Conservation (phyloP, 1,140 invertebrate genomes). For the Chlorops oryzae region DNA sequence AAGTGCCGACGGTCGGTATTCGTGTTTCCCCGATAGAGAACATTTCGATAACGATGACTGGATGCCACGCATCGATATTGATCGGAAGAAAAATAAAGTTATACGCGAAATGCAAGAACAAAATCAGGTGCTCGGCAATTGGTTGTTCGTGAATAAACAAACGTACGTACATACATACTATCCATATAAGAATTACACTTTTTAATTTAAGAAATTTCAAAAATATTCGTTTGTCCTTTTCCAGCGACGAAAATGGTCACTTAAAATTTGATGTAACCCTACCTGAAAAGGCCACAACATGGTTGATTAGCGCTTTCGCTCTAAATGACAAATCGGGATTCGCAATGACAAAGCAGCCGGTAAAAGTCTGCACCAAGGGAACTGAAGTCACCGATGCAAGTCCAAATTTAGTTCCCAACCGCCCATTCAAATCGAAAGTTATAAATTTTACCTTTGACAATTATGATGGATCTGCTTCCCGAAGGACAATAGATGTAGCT, state of each 20-base stretch:
- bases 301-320: not conserved
- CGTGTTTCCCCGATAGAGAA: not conserved
- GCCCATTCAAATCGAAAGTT: too few species aligned
- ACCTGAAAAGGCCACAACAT: conserved; percentile 1
- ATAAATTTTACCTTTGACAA: too few species aligned
- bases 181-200: too few species aligned
- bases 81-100: not conserved
- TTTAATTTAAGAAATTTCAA: too few species aligned
- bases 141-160: conserved; percentile 2
- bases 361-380: too few species aligned
- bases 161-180: not conserved
- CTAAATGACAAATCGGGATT: not conserved
- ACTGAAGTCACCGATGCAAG: too few species aligned
- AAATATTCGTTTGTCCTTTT: too few species aligned
- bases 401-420: too few species aligned
- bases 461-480: too few species aligned
- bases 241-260: too few species aligned
- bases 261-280: not conserved
- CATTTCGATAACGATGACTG: not conserved
- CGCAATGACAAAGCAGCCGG: not conserved
- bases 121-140: not conserved
- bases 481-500: too few species aligned
- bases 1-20: too few species aligned
- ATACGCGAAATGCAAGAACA: not conserved
- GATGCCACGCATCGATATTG: not conserved